phyloP scores from a whole-genome alignment of 1,140 invertebrate species.

The Drosophila orosa region DNA sequence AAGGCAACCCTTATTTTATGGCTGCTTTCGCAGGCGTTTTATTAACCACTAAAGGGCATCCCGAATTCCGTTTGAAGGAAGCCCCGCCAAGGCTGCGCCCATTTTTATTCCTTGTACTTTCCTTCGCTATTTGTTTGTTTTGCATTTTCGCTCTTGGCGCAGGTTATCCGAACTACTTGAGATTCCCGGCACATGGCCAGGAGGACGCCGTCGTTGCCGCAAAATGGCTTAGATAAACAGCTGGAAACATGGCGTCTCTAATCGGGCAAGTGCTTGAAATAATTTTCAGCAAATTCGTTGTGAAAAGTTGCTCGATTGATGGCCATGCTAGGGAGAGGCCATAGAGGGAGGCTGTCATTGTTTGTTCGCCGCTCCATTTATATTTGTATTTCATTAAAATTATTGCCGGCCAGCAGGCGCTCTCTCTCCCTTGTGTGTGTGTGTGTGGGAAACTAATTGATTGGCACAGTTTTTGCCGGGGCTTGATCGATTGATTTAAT shows the following conservation, averaged over 20 bases:
- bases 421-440: slow-evolving; percentile 15
- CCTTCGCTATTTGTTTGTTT: slow-evolving; percentile 55
- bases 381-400: slow-evolving; percentile 82
- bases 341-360: slow-evolving; percentile 65
- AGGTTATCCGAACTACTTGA: slow-evolving; percentile 65
- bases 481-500: slow-evolving; percentile 81
- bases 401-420: slow-evolving; percentile 47
- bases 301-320: slow-evolving; percentile 67
- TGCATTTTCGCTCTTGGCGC: slow-evolving; percentile 54
- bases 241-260: slow-evolving; percentile 62
- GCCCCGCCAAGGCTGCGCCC: background rate
- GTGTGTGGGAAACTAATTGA: slow-evolving; percentile 70
- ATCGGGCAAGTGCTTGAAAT: slow-evolving; percentile 77
- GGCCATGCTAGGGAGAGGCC: slow-evolving; percentile 23
- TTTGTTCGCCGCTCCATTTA: slow-evolving; percentile 70
- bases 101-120: slow-evolving; percentile 24
- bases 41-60: slow-evolving; percentile 19
- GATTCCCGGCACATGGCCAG: slow-evolving; percentile 66
- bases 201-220: slow-evolving; percentile 31
- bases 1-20: slow-evolving; percentile 10
- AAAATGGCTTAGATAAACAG: slow-evolving; percentile 67
- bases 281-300: slow-evolving; percentile 65
- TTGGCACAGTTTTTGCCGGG: slow-evolving; percentile 77
- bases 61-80: slow-evolving; percentile 7
- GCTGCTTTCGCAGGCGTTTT: background rate